Percentiles rank a stretch among this genome's conserved stretches.
Evolutionary conservation across 2,888 invertebrate species (phyloP).

Genomic region (Pomacea canaliculata): DNA sequence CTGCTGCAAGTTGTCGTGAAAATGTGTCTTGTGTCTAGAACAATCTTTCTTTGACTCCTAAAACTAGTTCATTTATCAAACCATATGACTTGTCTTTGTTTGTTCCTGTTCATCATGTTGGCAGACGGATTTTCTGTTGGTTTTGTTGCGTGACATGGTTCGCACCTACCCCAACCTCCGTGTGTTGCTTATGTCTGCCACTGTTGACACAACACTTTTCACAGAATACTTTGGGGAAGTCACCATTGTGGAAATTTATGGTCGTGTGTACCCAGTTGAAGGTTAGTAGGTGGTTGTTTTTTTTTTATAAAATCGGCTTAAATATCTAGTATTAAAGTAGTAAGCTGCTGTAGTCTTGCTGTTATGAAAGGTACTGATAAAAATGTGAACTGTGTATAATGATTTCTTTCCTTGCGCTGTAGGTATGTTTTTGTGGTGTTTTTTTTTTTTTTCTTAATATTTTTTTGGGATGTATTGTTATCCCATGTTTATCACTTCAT

Average conservation of each 20-base stretch:
- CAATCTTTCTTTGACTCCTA: not conserved
- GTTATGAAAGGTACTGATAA: too few relatives aligned
- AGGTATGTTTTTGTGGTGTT: too few relatives aligned
- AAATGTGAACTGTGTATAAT: too few relatives aligned
- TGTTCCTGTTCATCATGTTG: conserved; percentile 20
- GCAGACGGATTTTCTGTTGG: conserved; percentile 91
- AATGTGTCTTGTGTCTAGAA: not conserved
- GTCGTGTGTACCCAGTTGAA: conserved; percentile 87
- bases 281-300: conserved; percentile 64
- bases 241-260: conserved; percentile 90
- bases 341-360: too few relatives aligned
- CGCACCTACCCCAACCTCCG: conserved; percentile 90
- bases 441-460: too few relatives aligned
- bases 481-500: too few relatives aligned
- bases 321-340: too few relatives aligned
- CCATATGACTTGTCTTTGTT: too few relatives aligned
- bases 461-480: too few relatives aligned
- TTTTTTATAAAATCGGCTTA: too few relatives aligned
- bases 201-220: conserved; percentile 94
- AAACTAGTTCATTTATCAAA: not conserved
- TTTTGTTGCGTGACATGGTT: conserved; percentile 94
- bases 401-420: too few relatives aligned
- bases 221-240: conserved; percentile 91
- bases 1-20: not conserved
- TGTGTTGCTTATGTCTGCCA: conserved; percentile 97